phyloP scores from a whole-genome alignment of 2,797 vertebrate species.

The Clarias laeviceps region DNA sequence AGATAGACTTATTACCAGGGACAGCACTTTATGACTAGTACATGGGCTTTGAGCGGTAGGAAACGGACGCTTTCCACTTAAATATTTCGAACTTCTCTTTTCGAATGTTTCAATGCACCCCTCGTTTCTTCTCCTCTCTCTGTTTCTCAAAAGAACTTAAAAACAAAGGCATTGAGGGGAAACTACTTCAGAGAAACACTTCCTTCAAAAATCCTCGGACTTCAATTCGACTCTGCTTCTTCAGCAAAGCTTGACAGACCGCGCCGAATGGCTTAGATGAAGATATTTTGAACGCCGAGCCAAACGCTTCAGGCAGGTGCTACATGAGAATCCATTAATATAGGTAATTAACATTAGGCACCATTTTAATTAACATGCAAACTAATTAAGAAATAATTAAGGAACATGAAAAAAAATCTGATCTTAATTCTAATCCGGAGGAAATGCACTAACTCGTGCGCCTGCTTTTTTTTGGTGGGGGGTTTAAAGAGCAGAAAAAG shows the following conservation, averaged over 20 bases:
- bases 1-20: conserved; percentile 23
- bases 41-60: background rate
- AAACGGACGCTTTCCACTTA: conserved; percentile 23
- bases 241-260: conserved; percentile 57
- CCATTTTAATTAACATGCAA: conserved; percentile 98
- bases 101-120: conserved; percentile 23
- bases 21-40: conserved; percentile 20
- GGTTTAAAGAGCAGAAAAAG: conserved; percentile 47
- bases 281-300: conserved; percentile 92
- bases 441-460: conserved; percentile 52
- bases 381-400: conserved; percentile 98
- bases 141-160: conserved; percentile 48
- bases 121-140: conserved; percentile 8
- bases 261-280: conserved; percentile 80
- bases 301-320: conserved; percentile 93
- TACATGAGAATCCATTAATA: conserved; percentile 96
- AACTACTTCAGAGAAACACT: conserved; percentile 53
- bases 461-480: conserved; percentile 27
- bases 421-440: conserved; percentile 81
- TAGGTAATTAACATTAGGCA: conserved; percentile 99
- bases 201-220: conserved; percentile 53
- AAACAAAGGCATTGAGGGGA: conserved; percentile 38
- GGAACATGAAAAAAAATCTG: conserved; percentile 85
- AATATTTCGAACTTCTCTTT: conserved; percentile 8
- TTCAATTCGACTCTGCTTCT: conserved; percentile 54